These are phyloP conservation scores for Eueremaeus valkanovi DNA, from an alignment of 2,888 invertebrate genomes.

Conservation along the genomic window DNA sequence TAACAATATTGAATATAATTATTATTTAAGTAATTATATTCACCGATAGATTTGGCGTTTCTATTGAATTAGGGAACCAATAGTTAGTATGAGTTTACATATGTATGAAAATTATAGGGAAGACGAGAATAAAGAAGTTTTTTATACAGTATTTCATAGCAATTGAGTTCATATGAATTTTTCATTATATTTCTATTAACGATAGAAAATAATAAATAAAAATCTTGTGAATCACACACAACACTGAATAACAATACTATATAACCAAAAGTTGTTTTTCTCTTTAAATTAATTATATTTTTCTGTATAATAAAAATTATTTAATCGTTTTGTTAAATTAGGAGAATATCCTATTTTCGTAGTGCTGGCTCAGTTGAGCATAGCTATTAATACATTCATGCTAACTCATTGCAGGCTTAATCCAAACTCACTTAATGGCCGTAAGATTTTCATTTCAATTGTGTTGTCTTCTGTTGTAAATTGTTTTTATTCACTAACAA, in stretches of 20 bases:
- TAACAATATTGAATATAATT: too few relatives aligned
- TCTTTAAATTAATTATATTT: too few relatives aligned
- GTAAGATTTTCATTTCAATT: slow-evolving; percentile 24
- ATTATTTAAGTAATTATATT: too few relatives aligned
- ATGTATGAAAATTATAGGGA: neutral
- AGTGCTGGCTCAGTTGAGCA: neutral
- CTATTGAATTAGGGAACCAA: too few relatives aligned
- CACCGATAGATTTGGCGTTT: too few relatives aligned
- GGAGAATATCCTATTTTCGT: slow-evolving; percentile 20
- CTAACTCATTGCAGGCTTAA: too few relatives aligned
- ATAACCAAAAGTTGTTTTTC: too few relatives aligned
- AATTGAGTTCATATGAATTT: slow-evolving; percentile 8
- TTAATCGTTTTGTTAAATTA: slow-evolving; percentile 12
- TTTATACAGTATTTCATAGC: too few relatives aligned
- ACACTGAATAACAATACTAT: too few relatives aligned
- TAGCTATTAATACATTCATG: too few relatives aligned
- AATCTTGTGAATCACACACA: neutral
- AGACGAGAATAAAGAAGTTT: neutral
- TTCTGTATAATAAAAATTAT: neutral
- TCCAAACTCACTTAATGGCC: neutral
- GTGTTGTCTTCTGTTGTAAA: neutral
- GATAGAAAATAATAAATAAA: neutral
- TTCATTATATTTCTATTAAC: too few relatives aligned
- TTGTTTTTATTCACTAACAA: neutral
- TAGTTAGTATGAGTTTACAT: too few relatives aligned